Percentiles rank a stretch among this genome's conserved stretches.
phyloP scores from a whole-genome alignment of 2,797 vertebrate species.

The Sebastes cheni region DNA sequence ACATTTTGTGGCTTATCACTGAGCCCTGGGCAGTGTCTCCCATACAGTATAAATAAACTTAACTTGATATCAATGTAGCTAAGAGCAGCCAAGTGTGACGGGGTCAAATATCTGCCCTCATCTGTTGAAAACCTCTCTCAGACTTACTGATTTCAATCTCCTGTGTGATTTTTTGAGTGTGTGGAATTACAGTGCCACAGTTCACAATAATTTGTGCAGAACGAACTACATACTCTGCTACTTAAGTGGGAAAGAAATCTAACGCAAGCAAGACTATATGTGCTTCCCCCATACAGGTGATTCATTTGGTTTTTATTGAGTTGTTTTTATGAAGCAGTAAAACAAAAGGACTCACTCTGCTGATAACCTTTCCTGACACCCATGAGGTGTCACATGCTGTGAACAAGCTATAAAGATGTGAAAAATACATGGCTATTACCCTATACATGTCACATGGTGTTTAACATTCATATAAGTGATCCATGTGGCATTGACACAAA shows the following conservation, averaged over 20 bases:
- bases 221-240: not conserved
- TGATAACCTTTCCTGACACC: not conserved
- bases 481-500: not conserved
- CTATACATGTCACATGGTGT: not conserved
- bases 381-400: not conserved
- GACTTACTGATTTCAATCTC: not conserved
- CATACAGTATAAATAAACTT: slow-evolving; percentile 3
- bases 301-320: not conserved
- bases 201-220: not conserved
- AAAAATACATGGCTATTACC: not conserved
- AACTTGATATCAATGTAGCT: not conserved
- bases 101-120: not conserved
- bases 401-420: not conserved
- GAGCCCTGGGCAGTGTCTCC: not conserved
- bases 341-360: not conserved
- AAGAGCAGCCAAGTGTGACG: not conserved
- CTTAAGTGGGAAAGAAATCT: not conserved
- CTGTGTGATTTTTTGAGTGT: not conserved
- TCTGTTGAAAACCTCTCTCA: not conserved
- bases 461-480: not conserved
- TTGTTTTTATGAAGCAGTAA: not conserved
- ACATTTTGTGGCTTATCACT: not conserved
- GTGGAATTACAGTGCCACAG: not conserved
- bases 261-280: not conserved
- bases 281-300: not conserved